These are phyloP conservation scores for Ciconia maguari DNA, from an alignment of 2,113 vertebrate species.

Conservation along the genomic window DNA sequence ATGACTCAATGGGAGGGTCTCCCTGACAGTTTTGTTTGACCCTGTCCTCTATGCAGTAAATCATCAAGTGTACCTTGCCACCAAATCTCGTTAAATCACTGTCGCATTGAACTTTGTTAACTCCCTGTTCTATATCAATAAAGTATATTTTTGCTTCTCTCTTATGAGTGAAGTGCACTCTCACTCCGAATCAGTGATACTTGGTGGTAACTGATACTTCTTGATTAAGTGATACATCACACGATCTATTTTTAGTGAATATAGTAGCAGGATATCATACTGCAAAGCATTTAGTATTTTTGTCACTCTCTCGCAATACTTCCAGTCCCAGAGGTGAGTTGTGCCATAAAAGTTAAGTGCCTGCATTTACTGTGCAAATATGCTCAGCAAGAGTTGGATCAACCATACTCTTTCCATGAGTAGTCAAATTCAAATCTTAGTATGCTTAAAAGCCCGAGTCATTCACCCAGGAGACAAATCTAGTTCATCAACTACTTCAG, in stretches of 20 bases:
- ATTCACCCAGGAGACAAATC: not conserved
- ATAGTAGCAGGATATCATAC: not conserved
- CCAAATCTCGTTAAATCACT: too few relatives aligned
- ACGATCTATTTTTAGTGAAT: fast-evolving
- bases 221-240: not conserved
- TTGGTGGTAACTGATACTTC: not conserved
- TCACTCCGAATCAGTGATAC: too few relatives aligned
- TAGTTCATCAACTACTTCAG: not conserved
- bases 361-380: not conserved
- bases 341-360: not conserved
- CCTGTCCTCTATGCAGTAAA: too few relatives aligned
- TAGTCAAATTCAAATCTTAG: not conserved
- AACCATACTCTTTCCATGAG: not conserved
- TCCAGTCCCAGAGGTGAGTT: not conserved
- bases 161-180: too few relatives aligned
- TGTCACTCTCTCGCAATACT: not conserved
- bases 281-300: not conserved
- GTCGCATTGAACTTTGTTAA: too few relatives aligned
- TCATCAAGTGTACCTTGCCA: too few relatives aligned
- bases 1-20: too few relatives aligned
- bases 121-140: too few relatives aligned
- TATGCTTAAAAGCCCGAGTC: not conserved
- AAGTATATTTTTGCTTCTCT: too few relatives aligned
- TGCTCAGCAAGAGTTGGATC: not conserved
- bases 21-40: too few relatives aligned